Conservation (phyloP, 2,888 invertebrate genomes). For the Drosophila testacea region DNA sequence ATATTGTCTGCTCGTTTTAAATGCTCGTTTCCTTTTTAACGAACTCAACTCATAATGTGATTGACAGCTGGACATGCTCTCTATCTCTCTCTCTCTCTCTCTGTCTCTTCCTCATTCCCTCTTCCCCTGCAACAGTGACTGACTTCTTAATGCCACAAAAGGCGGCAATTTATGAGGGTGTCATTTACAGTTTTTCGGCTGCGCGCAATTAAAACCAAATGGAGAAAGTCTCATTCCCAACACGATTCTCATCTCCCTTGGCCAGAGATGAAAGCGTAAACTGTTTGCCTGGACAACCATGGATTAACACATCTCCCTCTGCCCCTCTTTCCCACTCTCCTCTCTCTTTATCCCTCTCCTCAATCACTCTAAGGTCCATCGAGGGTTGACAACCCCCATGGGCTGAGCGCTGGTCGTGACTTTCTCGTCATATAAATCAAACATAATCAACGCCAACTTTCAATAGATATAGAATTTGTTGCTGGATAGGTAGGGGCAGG, state of each 20-base stretch:
- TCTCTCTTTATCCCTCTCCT: neutral
- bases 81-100: neutral
- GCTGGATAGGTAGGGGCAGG: conserved; percentile 14
- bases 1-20: conserved; percentile 56
- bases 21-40: conserved; percentile 71
- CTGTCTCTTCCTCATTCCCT: neutral
- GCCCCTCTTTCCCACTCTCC: neutral
- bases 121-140: neutral
- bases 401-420: conserved; percentile 34
- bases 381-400: conserved; percentile 49
- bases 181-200: conserved; percentile 59
- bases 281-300: conserved; percentile 31
- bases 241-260: neutral
- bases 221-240: conserved; percentile 24
- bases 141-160: conserved; percentile 36
- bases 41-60: conserved; percentile 54
- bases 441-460: conserved; percentile 75
- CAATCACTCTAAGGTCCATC: conserved; percentile 4
- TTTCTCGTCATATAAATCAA: conserved; percentile 75
- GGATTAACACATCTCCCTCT: conserved; percentile 51
- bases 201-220: conserved; percentile 65
- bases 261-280: conserved; percentile 50
- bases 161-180: conserved; percentile 71
- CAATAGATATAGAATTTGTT: conserved; percentile 54
- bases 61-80: conserved; percentile 72